Evolutionary conservation across 2,888 invertebrate species (phyloP), one percentile per base, ranked within the genome.

Genomic region (Microplitis deprimator): DNA sequence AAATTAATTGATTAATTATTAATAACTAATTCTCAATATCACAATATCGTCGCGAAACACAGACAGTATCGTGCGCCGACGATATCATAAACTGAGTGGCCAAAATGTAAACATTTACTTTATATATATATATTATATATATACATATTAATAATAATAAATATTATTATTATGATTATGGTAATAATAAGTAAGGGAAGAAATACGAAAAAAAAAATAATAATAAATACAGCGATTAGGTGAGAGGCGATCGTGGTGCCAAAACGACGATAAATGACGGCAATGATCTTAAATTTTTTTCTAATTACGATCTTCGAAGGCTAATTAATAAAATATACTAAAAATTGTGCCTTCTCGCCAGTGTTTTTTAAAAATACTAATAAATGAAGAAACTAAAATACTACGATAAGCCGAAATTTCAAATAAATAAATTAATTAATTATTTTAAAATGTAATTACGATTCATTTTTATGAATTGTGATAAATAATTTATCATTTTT

Each of bases 31-130:
- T 50, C 50, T 50, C 50, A 50, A 50, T 50, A 50, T 50, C 50
- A 50, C 50, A 50, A 13, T 50, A 50, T 50, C 79, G 79, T 86
- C 88, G 88, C 85, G 84, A 81, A 85, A 87, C 87, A 89, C 87
- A 85, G 87, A 89, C 88, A 87, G 85, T 87, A 84, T 85, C 29
- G 87, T 87, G 87, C 86, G 5, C 84, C 86, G 85, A 83, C 87
- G 87, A 77, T 69, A 86, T 85, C 81, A 85, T 83, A 87, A 88
- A 89, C 88, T 87, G 85, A 89, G 88, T 89, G 88, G 89, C 89
- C 88, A 89, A 89, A 89, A 89, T 86, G 85, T 88, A 88, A 89
- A 86, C 87, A 86, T 88, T 89, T 88, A 87, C 88, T 88, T 85
- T 84, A 87, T 84, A 80, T 79, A 79, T 77, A 74, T 78, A 80